A percentile compares a stretch with the other conserved stretches of the same genome.
phyloP scores from a whole-genome alignment of 23 tunicate species.

The Trididemnum nubilum region DNA sequence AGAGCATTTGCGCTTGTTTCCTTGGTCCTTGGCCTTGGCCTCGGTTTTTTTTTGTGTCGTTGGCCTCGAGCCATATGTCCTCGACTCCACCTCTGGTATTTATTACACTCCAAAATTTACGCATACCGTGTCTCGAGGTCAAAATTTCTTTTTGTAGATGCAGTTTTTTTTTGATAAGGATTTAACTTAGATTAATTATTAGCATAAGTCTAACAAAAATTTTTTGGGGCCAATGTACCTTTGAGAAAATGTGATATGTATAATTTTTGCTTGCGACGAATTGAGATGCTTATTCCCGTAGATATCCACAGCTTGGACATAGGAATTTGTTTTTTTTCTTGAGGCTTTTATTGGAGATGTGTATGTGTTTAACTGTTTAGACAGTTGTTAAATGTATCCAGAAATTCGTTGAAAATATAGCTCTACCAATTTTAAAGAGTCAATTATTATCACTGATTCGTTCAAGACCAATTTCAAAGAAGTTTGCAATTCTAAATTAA shows the following conservation, averaged over 20 bases:
- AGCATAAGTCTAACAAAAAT: background rate
- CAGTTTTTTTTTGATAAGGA: background rate
- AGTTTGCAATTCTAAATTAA: background rate
- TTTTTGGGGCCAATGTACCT: background rate
- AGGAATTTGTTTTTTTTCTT: background rate
- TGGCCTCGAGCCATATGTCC: no score
- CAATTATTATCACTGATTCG: background rate
- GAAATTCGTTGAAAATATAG: background rate
- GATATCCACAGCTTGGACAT: background rate
- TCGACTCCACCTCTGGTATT: no score
- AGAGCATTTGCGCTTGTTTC: no score
- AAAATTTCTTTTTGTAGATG: background rate
- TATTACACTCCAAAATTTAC: background rate
- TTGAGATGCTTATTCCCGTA: background rate
- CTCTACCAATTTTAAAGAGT: background rate
- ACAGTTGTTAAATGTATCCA: background rate
- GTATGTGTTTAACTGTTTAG: background rate
- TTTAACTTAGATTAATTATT: no score
- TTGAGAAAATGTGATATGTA: background rate
- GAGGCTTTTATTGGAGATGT: background rate
- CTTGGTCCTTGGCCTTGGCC: no score
- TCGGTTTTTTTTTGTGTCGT: no score
- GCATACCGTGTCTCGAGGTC: background rate
- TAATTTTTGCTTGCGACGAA: background rate
- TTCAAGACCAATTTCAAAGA: background rate